These are phyloP conservation scores for Leontocebus nigricollis DNA, from an alignment of 2,797 vertebrate genomes.

Conservation along the genomic window DNA sequence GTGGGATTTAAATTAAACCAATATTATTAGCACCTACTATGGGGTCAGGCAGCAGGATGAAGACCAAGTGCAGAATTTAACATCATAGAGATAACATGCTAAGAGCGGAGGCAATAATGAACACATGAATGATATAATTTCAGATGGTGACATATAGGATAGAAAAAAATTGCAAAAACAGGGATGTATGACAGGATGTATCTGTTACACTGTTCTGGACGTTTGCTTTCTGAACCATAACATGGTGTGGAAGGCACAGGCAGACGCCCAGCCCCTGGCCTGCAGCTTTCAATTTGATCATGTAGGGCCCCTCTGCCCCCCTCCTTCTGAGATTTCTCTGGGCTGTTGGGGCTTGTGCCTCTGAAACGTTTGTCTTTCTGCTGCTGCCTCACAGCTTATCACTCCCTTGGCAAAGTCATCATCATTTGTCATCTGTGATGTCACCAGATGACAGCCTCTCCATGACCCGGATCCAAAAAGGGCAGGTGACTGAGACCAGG, in stretches of 20 bases:
- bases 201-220: rapidly evolving
- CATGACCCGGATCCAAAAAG: not conserved
- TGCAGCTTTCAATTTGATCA: not conserved
- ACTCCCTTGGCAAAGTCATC: not conserved
- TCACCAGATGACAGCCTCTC: conserved; percentile 12
- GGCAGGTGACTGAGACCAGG: not conserved
- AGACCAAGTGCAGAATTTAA: not conserved
- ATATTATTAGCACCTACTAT: not conserved
- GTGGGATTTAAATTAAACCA: not conserved
- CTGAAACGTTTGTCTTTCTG: not conserved
- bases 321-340: not conserved
- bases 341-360: not conserved
- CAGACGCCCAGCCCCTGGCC: rapidly evolving
- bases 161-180: not conserved
- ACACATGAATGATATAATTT: not conserved
- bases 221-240: not conserved
- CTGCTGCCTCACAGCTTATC: not conserved
- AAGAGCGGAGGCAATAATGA: not conserved
- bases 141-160: not conserved
- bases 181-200: not conserved
- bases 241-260: rapidly evolving
- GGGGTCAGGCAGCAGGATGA: not conserved
- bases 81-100: not conserved
- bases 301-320: not conserved
- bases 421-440: not conserved